Percentiles rank a stretch among this genome's conserved stretches.
Conservation (phyloP, 2,888 invertebrate genomes). For the Coenonympha arcania region DNA sequence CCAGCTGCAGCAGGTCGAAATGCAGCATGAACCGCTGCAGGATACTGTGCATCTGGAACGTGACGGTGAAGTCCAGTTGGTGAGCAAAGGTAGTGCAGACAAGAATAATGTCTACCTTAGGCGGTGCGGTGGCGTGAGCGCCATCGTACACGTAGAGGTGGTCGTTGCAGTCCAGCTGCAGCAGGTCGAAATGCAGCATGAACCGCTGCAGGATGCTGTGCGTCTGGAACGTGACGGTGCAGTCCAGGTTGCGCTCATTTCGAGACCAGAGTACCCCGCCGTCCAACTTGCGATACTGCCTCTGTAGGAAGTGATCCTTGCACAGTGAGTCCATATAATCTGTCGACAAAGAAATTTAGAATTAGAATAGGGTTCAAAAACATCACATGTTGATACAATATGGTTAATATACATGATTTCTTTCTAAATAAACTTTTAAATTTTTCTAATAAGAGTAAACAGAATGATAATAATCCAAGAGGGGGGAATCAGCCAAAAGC, state of each 20-base stretch:
- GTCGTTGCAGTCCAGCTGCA: constrained; percentile 95
- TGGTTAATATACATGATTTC: no score
- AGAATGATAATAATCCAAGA: no score
- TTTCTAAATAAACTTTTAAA: no score
- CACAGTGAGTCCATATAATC: constrained; percentile 92
- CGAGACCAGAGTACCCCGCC: constrained; percentile 92
- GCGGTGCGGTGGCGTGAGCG: constrained; percentile 89
- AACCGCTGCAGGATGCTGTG: constrained; percentile 94
- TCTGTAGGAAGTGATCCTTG: constrained; percentile 91
- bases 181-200: constrained; percentile 93
- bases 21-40: constrained; percentile 95
- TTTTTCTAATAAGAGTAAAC: no score
- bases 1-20: constrained; percentile 91
- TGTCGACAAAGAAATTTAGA: constrained; percentile 64
- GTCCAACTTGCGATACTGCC: constrained; percentile 91
- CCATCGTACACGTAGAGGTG: constrained; percentile 94
- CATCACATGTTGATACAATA: no score
- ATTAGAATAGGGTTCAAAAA: no score
- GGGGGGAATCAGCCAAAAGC: no score
- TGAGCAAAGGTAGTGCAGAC: no score
- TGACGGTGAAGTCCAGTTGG: constrained; percentile 93
- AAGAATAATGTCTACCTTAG: constrained; percentile 78
- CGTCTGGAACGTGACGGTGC: constrained; percentile 94
- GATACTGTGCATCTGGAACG: constrained; percentile 95
- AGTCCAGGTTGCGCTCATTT: constrained; percentile 92